phyloP scores from a whole-genome alignment of 2,888 invertebrate species.

The Hololepta plana region DNA sequence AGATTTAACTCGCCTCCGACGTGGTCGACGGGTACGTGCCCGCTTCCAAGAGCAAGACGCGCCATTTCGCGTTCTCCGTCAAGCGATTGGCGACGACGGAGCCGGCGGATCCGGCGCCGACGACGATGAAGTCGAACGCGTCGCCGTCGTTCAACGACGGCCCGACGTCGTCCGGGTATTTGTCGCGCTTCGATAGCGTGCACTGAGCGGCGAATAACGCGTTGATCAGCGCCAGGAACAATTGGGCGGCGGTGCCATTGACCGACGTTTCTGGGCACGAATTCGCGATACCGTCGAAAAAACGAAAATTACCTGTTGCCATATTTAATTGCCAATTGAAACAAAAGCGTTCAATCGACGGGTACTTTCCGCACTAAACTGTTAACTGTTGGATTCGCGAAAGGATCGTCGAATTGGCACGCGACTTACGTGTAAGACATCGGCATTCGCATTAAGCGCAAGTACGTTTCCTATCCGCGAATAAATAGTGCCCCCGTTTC shows the following conservation, averaged over 20 bases:
- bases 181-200: too few relatives aligned
- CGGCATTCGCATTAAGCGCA: too few relatives aligned
- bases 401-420: too few relatives aligned
- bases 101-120: slow-evolving; percentile 50
- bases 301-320: too few relatives aligned
- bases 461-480: too few relatives aligned
- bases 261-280: neutral
- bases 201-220: neutral
- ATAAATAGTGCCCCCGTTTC: too few relatives aligned
- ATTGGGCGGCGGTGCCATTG: neutral
- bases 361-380: too few relatives aligned
- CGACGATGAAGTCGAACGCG: slow-evolving; percentile 40
- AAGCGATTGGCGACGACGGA: slow-evolving; percentile 47
- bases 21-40: slow-evolving; percentile 27
- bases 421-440: too few relatives aligned
- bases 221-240: neutral
- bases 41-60: slow-evolving; percentile 62
- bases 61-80: slow-evolving; percentile 43
- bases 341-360: too few relatives aligned
- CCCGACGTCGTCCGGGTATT: slow-evolving; percentile 15
- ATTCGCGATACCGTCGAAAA: too few relatives aligned
- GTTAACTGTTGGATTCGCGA: too few relatives aligned
- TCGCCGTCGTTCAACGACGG: slow-evolving; percentile 15
- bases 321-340: too few relatives aligned
- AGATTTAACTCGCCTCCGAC: slow-evolving; percentile 7